Percentiles rank a stretch among this genome's conserved stretches.
phyloP scores from a whole-genome alignment of 2,888 invertebrate species.

The Dryadula phaetusa region DNA sequence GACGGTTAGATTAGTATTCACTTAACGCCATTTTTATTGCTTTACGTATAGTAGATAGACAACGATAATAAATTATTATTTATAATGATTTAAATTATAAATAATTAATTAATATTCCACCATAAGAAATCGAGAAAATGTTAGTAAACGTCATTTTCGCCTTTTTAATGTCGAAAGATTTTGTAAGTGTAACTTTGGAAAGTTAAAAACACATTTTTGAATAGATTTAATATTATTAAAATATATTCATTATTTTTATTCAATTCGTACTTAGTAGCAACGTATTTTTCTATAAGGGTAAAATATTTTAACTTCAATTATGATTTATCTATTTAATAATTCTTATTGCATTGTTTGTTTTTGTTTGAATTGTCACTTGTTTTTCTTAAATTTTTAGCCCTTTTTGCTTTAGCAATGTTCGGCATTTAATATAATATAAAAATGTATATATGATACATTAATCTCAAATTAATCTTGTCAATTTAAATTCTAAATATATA shows the following conservation, averaged over 20 bases:
- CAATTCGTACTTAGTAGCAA: too few species aligned
- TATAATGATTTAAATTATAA: not conserved
- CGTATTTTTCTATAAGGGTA: too few species aligned
- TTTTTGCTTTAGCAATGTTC: too few species aligned
- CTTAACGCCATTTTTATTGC: constrained; percentile 3
- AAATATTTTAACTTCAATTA: not conserved
- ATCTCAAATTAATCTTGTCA: not conserved
- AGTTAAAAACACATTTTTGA: too few species aligned
- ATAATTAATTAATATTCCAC: not conserved
- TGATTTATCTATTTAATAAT: not conserved
- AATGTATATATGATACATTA: not conserved
- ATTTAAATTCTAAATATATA: not conserved
- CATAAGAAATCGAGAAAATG: not conserved
- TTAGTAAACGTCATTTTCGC: not conserved
- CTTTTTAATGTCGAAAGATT: too few species aligned
- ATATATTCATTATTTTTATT: too few species aligned
- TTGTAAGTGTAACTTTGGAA: too few species aligned
- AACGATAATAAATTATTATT: not conserved
- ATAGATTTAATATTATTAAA: too few species aligned
- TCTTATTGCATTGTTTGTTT: not conserved
- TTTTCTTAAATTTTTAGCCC: not conserved
- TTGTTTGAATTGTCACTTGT: not conserved
- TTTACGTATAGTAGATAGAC: not conserved
- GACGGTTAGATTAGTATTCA: constrained; percentile 5
- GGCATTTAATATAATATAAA: too few species aligned